Conservation (phyloP, 2,888 invertebrate genomes). For the Agonopterix alstromeriana region DNA sequence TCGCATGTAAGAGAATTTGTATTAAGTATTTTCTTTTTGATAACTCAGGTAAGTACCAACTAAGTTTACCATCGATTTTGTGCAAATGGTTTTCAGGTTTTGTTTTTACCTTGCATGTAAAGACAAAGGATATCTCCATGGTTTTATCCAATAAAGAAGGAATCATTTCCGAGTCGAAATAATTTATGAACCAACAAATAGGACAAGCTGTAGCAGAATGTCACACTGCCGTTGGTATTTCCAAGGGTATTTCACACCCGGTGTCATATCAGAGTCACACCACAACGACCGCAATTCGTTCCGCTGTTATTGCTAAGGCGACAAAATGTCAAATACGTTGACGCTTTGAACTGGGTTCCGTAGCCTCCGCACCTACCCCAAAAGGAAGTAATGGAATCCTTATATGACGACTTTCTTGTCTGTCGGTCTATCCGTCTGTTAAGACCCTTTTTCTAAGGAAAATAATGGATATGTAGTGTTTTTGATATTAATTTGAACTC, state of each 20-base stretch:
- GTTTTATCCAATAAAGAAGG: no score
- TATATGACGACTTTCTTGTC: background rate
- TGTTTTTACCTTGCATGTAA: no score
- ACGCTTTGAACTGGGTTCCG: background rate
- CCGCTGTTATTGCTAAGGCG: slow-evolving; percentile 27
- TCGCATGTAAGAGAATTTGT: no score
- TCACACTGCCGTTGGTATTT: slow-evolving; percentile 20
- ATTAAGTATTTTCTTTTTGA: no score
- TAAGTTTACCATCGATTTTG: no score
- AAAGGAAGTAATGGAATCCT: background rate
- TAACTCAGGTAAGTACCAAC: no score
- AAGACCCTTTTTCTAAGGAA: background rate
- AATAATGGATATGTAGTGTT: no score
- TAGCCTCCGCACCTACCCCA: background rate
- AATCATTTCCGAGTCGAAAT: no score
- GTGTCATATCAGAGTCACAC: background rate
- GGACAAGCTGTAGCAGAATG: slow-evolving; percentile 33
- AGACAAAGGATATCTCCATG: no score
- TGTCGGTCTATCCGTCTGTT: background rate
- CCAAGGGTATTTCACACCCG: slow-evolving; percentile 7
- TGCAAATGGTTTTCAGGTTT: no score
- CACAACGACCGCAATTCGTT: slow-evolving; percentile 35
- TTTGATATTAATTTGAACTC: background rate
- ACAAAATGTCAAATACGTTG: slow-evolving; percentile 26
- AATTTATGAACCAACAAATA: background rate